These are phyloP conservation scores for Scaptomyza caliginosa DNA, from an alignment of 2,888 invertebrate genomes.

Conservation along the genomic window DNA sequence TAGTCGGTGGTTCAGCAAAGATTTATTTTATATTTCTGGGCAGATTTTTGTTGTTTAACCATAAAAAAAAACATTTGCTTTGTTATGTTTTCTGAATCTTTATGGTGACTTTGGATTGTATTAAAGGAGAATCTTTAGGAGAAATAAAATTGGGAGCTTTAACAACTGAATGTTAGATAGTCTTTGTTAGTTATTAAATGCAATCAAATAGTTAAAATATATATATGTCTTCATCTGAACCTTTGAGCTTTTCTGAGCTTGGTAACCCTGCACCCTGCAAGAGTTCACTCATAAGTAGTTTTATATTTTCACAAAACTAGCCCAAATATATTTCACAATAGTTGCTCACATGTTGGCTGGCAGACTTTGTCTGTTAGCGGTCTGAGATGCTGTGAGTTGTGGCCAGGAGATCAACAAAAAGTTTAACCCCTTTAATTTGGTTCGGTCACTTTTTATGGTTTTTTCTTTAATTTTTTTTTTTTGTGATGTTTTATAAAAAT, in stretches of 20 bases:
- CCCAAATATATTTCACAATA: slow-evolving; percentile 6
- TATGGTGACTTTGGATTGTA: not conserved
- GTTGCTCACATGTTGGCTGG: slow-evolving; percentile 9
- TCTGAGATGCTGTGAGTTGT: slow-evolving; percentile 25
- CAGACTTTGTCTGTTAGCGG: slow-evolving; percentile 1
- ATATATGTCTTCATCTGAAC: too few species aligned
- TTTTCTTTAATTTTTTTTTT: slow-evolving; percentile 16
- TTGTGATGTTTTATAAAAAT: slow-evolving; percentile 56
- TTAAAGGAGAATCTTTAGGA: too few species aligned
- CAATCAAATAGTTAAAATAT: too few species aligned
- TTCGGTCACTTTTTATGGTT: slow-evolving; percentile 44
- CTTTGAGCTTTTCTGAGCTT: slow-evolving; percentile 12
- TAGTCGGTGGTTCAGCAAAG: not conserved
- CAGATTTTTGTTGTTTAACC: not conserved
- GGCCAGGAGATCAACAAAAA: slow-evolving; percentile 59
- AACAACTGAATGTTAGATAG: too few species aligned
- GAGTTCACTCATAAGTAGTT: not conserved
- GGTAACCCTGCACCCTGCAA: not conserved
- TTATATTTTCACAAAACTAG: slow-evolving; percentile 1
- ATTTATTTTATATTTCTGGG: slow-evolving; percentile 4
- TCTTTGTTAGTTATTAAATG: too few species aligned
- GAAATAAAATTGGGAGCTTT: too few species aligned
- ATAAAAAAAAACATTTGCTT: not conserved
- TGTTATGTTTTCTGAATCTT: not conserved
- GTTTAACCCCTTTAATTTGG: slow-evolving; percentile 68